phyloP scores from a whole-genome alignment of 2,888 invertebrate genomes.

The Neelides folsomi region DNA sequence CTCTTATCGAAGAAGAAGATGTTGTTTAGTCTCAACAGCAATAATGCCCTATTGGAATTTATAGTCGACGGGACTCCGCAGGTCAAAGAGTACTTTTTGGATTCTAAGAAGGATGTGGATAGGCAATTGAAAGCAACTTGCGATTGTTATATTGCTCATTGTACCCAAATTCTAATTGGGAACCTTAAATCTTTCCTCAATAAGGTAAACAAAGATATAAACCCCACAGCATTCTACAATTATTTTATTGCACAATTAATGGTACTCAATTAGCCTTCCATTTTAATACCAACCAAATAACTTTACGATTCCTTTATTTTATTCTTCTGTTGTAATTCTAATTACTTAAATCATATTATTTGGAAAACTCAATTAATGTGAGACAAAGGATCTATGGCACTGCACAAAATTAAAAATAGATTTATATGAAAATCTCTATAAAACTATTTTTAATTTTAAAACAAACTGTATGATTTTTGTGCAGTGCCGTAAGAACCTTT shows the following conservation, averaged over 20 bases:
- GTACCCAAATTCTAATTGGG: slow-evolving; percentile 61
- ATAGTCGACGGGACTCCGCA: slow-evolving; percentile 82
- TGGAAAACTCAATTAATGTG: too few species aligned
- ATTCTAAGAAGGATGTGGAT: slow-evolving; percentile 93
- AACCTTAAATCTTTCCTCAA: slow-evolving; percentile 59
- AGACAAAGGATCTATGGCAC: too few species aligned
- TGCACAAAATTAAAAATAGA: too few species aligned
- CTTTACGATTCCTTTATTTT: too few species aligned
- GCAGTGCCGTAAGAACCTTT: too few species aligned
- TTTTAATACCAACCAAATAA: too few species aligned
- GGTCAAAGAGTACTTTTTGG: slow-evolving; percentile 79
- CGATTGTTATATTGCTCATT: slow-evolving; percentile 70
- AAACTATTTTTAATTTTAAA: too few species aligned
- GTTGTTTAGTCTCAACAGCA: slow-evolving; percentile 71
- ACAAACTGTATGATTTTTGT: too few species aligned
- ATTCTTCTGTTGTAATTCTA: too few species aligned
- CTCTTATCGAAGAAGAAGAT: slow-evolving; percentile 56
- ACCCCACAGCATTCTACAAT: neutral
- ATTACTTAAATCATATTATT: too few species aligned
- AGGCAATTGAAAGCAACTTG: slow-evolving; percentile 77
- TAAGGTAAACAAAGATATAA: slow-evolving; percentile 44
- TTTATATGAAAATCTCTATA: too few species aligned
- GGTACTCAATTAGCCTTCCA: too few species aligned
- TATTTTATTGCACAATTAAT: neutral
- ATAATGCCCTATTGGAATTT: slow-evolving; percentile 86